These are phyloP conservation scores for Byasa hedistus DNA, from an alignment of 2,888 invertebrate species.

Conservation along the genomic window DNA sequence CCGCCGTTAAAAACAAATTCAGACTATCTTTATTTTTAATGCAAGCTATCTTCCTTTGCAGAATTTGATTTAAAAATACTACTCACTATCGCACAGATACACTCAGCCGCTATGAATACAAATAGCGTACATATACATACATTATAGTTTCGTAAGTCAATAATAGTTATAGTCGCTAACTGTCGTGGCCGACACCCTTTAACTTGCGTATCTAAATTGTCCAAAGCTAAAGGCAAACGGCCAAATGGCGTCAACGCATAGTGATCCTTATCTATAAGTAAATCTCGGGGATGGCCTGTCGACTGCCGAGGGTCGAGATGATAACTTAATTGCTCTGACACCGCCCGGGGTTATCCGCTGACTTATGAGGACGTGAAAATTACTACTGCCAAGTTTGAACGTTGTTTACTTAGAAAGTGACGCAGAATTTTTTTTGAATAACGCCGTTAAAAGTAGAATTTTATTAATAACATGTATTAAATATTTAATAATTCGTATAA, in stretches of 20 bases:
- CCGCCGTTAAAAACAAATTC: neutral
- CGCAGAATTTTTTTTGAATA: neutral
- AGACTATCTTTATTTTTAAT: neutral
- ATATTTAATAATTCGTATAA: too few species aligned
- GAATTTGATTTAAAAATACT: slow-evolving; percentile 31
- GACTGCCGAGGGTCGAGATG: slow-evolving; percentile 55
- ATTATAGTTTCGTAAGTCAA: slow-evolving; percentile 56
- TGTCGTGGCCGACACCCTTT: slow-evolving; percentile 63
- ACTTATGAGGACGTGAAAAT: slow-evolving; percentile 44
- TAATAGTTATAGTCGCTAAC: slow-evolving; percentile 69
- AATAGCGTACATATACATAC: slow-evolving; percentile 58
- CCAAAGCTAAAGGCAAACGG: slow-evolving; percentile 63
- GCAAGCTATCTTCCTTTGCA: neutral
- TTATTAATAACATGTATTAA: too few species aligned
- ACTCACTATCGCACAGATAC: slow-evolving; percentile 43
- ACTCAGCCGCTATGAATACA: slow-evolving; percentile 60
- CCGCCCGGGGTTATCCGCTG: slow-evolving; percentile 51
- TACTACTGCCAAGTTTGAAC: slow-evolving; percentile 16
- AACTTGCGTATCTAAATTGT: slow-evolving; percentile 62
- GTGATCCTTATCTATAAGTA: slow-evolving; percentile 64
- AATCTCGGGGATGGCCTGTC: slow-evolving; percentile 64
- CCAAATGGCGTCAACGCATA: slow-evolving; percentile 74
- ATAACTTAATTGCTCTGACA: slow-evolving; percentile 70
- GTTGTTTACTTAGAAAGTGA: slow-evolving; percentile 13
- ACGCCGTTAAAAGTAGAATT: neutral